Conservation (phyloP, 2,797 vertebrate species). For the Dallia pectoralis region DNA sequence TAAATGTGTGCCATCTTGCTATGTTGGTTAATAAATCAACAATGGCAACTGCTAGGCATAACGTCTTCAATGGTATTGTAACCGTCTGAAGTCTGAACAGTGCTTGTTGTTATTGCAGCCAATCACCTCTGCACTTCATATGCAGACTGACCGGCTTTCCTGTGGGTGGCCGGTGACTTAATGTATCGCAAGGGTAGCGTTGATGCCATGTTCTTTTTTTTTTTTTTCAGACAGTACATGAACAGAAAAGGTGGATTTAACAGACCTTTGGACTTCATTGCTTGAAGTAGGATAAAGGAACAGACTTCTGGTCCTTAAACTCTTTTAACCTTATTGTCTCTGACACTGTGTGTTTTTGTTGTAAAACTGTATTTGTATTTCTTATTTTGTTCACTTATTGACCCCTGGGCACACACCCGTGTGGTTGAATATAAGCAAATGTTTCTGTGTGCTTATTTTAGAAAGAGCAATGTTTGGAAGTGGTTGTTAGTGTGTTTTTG, state of each 20-base stretch:
- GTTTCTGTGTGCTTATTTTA: neutral
- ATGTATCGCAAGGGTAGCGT: constrained; percentile 78
- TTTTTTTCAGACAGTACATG: constrained; percentile 89
- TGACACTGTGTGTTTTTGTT: constrained; percentile 12
- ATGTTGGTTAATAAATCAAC: neutral
- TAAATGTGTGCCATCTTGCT: neutral
- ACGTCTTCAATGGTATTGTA: constrained; percentile 33
- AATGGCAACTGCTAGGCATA: neutral
- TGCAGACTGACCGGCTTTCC: constrained; percentile 62
- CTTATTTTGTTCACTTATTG: constrained; percentile 17
- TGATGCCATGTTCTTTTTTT: constrained; percentile 76
- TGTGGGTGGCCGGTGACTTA: constrained; percentile 80
- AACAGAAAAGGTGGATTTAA: constrained; percentile 99
- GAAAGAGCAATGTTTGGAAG: constrained; percentile 3
- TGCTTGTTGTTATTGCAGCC: constrained; percentile 62
- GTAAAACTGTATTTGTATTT: neutral
- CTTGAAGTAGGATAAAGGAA: constrained; percentile 70
- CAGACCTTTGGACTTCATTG: constrained; percentile 97
- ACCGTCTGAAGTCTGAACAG: constrained; percentile 43
- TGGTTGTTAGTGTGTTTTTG: constrained; percentile 15
- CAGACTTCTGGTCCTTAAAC: constrained; percentile 4
- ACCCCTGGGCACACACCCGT: constrained; percentile 35
- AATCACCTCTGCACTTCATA: constrained; percentile 75
- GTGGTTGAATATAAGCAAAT: constrained; percentile 13
- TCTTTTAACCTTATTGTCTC: constrained; percentile 4